Evolutionary conservation across 2,797 vertebrate genomes (phyloP).

Genomic region (Thripadectes ignobilis): DNA sequence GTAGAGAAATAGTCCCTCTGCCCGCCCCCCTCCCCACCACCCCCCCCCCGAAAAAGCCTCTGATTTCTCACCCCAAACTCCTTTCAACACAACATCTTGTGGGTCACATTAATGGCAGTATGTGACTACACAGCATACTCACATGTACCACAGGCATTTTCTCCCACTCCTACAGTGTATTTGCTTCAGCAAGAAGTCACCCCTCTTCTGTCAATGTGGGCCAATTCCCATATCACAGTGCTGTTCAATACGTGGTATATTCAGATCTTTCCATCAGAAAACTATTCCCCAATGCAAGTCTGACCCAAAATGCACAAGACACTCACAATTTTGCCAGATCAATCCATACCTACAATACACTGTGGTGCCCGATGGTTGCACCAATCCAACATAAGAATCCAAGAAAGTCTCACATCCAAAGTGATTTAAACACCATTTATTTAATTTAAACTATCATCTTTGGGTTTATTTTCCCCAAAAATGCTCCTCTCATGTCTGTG

Average conservation of each 20-base stretch:
- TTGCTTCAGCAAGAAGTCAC: not conserved
- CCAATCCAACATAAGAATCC: rapidly evolving
- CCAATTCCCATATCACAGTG: not conserved
- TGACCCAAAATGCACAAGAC: rapidly evolving
- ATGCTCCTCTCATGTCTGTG: not conserved
- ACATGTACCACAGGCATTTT: rapidly evolving
- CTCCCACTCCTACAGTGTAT: not conserved
- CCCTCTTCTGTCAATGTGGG: not conserved
- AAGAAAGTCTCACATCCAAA: not conserved
- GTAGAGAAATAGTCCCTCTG: not conserved
- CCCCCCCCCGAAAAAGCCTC: not conserved
- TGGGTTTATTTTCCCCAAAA: not conserved
- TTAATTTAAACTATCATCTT: not conserved
- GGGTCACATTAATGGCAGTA: not conserved
- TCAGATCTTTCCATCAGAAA: not conserved
- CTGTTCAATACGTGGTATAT: rapidly evolving
- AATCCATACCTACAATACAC: not conserved
- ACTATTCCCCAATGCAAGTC: not conserved
- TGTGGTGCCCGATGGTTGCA: rapidly evolving
- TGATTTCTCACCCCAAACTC: not conserved
- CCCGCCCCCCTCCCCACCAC: rapidly evolving
- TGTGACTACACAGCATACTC: not conserved
- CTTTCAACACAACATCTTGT: not conserved
- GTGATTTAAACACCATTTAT: not conserved
- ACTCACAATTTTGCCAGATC: rapidly evolving